These are phyloP conservation scores for Sebastes diploproa DNA, from an alignment of 2,797 vertebrate species.

Conservation along the genomic window DNA sequence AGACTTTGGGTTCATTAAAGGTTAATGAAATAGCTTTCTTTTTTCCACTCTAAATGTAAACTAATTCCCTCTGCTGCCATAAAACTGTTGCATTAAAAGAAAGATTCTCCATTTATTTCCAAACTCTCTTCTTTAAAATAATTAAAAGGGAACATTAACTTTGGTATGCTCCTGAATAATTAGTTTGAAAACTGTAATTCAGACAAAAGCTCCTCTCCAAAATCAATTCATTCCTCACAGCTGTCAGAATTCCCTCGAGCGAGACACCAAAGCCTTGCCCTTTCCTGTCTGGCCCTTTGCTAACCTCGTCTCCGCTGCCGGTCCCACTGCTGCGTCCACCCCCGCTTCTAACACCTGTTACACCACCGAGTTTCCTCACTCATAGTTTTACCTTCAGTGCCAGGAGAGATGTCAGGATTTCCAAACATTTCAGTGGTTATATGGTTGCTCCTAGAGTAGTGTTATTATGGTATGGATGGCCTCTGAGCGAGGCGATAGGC, in stretches of 20 bases:
- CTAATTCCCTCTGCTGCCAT: neutral
- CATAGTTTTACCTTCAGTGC: neutral
- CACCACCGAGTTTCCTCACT: neutral
- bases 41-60: neutral
- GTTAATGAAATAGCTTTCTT: neutral
- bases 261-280: neutral
- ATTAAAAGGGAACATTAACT: neutral
- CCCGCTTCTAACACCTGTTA: neutral
- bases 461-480: too few species aligned
- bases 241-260: neutral
- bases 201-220: neutral
- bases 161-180: neutral
- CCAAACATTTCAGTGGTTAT: neutral
- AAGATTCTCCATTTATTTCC: neutral
- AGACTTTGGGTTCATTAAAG: neutral
- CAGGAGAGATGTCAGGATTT: neutral
- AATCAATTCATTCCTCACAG: neutral
- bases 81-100: neutral
- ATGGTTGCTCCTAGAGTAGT: neutral
- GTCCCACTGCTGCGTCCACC: neutral
- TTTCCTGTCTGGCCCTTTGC: neutral
- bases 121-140: neutral
- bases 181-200: neutral
- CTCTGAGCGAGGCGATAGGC: too few species aligned
- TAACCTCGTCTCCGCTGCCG: neutral